Evolutionary conservation across 2,113 vertebrate genomes (phyloP), one percentile per base, ranked within the genome.

Genomic region (Melanerpes formicivorus): DNA sequence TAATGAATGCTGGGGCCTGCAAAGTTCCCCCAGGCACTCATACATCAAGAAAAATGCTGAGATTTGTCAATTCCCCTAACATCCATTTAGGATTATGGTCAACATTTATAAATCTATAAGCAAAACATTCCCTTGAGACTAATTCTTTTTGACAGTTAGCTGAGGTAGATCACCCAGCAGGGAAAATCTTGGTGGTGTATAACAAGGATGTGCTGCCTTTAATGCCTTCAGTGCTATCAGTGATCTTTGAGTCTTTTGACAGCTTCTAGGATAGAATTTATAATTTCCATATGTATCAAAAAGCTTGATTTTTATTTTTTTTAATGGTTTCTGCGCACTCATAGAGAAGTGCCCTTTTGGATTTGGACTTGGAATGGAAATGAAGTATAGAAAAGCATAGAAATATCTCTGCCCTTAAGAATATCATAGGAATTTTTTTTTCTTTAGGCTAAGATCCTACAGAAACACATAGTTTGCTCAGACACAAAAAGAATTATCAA

Each of bases 1-100:
- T 96, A 96, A 94, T 76, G 90, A 96, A 97, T 92, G 71, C 91
- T 82, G 85, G 75, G 83, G 79, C 88, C 90, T 94, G 83, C 56
- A 64, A 88, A 84, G 76, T 87, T 95, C 95, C 95, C 94, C 73
- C 67, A 94, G 96, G 95, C 95, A 94, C 83, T 87, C 78, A 95
- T 87, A 88, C 82, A 96, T 95, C 94, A 95, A 90, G 85, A 92
- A 97, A 95, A 97, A 96, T 95, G 92, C 89, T 76, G 91, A 97
- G 93, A 97, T 97, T 97, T 96, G 96, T 97, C 97, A 95, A 95
- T 97, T 97, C 95, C 93, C 82, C 92, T 95, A 97, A 90, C 91
- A 95, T 96, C 95, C 96, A 94, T 96, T 97, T 97, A 96, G 96
- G 96, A 97, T 97, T 96, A 97, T 97, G 96, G 96, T 97, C 97